Conservation (phyloP, 2,888 invertebrate species). For the Aradus depressus region DNA sequence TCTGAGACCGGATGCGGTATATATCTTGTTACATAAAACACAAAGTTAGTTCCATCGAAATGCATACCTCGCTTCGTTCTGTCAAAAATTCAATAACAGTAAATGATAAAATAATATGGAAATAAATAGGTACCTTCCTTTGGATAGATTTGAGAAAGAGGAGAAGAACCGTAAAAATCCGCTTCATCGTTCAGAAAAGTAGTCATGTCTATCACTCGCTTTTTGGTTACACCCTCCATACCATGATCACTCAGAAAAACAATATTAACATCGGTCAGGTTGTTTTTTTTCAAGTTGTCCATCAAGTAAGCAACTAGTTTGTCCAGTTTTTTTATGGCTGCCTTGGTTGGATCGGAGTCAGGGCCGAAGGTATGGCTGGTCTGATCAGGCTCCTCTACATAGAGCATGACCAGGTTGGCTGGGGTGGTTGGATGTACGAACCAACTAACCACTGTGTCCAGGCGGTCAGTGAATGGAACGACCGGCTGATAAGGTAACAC, state of each 20-base stretch:
- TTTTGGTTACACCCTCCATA: slow-evolving; percentile 45
- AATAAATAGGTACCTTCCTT: slow-evolving; percentile 38
- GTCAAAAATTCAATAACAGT: not conserved
- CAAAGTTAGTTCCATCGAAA: not conserved
- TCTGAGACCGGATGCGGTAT: no score
- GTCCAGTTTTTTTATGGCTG: slow-evolving; percentile 41
- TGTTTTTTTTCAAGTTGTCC: slow-evolving; percentile 39
- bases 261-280: slow-evolving; percentile 46
- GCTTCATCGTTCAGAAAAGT: slow-evolving; percentile 41
- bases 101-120: not conserved
- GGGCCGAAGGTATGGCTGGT: slow-evolving; percentile 51
- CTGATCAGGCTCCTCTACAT: slow-evolving; percentile 59
- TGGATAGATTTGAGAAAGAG: slow-evolving; percentile 50
- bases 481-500: slow-evolving; percentile 31
- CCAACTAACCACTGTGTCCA: slow-evolving; percentile 50
- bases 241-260: slow-evolving; percentile 65
- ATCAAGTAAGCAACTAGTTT: slow-evolving; percentile 46
- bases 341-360: slow-evolving; percentile 37
- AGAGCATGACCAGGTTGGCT: slow-evolving; percentile 55
- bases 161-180: slow-evolving; percentile 45
- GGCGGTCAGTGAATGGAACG: slow-evolving; percentile 40
- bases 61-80: not conserved
- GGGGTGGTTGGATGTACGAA: slow-evolving; percentile 45
- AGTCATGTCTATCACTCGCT: slow-evolving; percentile 46
- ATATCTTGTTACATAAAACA: not conserved